Evolutionary conservation across 2,113 vertebrate species (phyloP), one percentile per base, ranked within the genome.

Genomic region (Caretta caretta): DNA sequence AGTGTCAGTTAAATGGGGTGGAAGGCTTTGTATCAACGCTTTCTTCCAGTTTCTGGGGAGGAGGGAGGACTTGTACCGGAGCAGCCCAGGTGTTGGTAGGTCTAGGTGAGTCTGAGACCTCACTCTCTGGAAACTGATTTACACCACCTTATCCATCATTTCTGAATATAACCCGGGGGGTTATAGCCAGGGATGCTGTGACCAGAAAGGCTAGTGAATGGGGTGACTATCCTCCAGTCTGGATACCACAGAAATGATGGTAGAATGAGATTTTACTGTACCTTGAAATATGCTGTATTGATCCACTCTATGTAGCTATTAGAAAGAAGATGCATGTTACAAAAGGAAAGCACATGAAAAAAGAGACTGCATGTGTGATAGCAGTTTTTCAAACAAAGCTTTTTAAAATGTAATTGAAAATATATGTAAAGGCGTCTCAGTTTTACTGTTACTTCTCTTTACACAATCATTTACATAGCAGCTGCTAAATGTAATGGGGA

Each of bases 161-260:
- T 35, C 89, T 11, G 1, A 6, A 69, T 20, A 42, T 42, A 42
- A 42, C 42, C 42, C 42, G 5, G 57, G 84, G 59, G 82, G 59
- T 14, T 2, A 11, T 24, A 16, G 91, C 54, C 16, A 0, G 22
- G 86, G 59, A 9, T 83, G 86, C 1, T 72, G 56, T 31, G 5
- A 4, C 7, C 75, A 57, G 76, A 38, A 57, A 38, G 13, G 22
- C 20, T 22, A 0, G 2, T 0, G 65, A 35, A 2, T 1, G 12
- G 51, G 4, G 1, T 2, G 72, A 31, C 3, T 22, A 65, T 72
- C 2, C 2, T 56, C 11, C 46, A 5, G 6, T 1, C 49, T 53
- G 84, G 14, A 57, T 8, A 1, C 8, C 38, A 80, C 20, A 13
- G 9, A 62, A 3, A 10, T 81, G 83, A 42, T 3, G 0, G 10